Percentiles rank a stretch among this genome's conserved stretches.
phyloP scores from a whole-genome alignment of 2,888 invertebrate species.

The Zaprionus lineosus region DNA sequence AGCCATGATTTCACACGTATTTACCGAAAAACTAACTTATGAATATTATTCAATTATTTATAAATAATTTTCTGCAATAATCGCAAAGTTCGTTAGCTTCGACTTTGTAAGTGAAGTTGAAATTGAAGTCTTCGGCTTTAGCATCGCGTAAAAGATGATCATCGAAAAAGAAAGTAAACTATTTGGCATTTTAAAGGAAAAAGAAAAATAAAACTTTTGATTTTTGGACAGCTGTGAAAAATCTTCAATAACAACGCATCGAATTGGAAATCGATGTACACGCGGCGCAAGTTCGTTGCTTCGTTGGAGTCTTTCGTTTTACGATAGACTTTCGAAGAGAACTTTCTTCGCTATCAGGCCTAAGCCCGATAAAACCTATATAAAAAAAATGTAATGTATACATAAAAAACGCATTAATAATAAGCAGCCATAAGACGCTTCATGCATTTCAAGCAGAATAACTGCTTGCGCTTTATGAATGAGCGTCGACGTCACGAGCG shows the following conservation, averaged over 20 bases:
- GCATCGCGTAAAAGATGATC: slow-evolving; percentile 27
- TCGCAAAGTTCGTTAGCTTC: slow-evolving; percentile 44
- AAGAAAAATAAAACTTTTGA: too few species aligned
- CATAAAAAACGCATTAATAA: slow-evolving; percentile 26
- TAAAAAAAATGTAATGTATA: too few species aligned
- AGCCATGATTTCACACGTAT: slow-evolving; percentile 15
- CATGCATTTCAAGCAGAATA: slow-evolving; percentile 45
- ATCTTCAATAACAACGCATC: slow-evolving; percentile 22
- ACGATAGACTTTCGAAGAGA: slow-evolving; percentile 65
- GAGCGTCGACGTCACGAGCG: slow-evolving; percentile 68
- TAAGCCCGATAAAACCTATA: not conserved
- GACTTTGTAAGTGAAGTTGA: slow-evolving; percentile 1
- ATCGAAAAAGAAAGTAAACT: slow-evolving; percentile 56
- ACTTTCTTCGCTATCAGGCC: slow-evolving; percentile 47
- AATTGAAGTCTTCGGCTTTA: slow-evolving; percentile 17
- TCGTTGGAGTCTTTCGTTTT: slow-evolving; percentile 20
- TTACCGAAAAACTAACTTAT: slow-evolving; percentile 29
- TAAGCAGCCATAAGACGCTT: slow-evolving; percentile 19
- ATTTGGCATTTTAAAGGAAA: slow-evolving; percentile 21
- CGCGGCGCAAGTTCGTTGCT: slow-evolving; percentile 20
- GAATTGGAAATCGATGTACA: slow-evolving; percentile 23
- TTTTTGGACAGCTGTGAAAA: slow-evolving; percentile 41
- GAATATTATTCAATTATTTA: slow-evolving; percentile 33
- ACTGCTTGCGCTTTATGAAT: slow-evolving; percentile 58
- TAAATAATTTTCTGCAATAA: slow-evolving; percentile 24